These are phyloP conservation scores for Mus caroli DNA, from an alignment of 2,797 vertebrate genomes.

Conservation along the genomic window DNA sequence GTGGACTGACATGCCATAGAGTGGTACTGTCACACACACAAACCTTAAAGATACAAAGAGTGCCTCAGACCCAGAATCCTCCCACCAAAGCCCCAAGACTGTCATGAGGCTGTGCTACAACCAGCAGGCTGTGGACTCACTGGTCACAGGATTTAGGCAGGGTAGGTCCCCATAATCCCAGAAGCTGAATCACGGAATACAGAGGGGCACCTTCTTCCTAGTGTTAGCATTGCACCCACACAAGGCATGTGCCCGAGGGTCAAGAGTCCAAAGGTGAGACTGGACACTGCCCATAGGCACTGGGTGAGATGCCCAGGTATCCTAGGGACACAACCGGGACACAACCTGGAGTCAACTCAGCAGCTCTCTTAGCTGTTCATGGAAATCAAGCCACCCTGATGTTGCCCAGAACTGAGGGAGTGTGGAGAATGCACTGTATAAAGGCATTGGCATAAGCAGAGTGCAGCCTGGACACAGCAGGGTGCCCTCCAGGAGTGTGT, in stretches of 20 bases:
- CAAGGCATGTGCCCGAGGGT: rapidly evolving
- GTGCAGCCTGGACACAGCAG: neutral
- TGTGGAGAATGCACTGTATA: neutral
- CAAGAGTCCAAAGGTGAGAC: neutral
- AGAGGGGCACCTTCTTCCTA: neutral
- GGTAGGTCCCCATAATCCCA: too few species aligned
- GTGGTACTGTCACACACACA: neutral
- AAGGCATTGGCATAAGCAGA: neutral
- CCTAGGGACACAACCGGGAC: neutral
- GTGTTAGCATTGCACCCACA: neutral
- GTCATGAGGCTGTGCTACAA: neutral
- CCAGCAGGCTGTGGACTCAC: neutral
- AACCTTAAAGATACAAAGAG: neutral
- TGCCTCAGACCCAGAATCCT: neutral
- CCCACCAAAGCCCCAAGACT: neutral
- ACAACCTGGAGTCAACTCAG: neutral
- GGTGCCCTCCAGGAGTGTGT: neutral
- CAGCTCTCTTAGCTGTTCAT: too few species aligned
- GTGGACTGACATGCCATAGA: rapidly evolving
- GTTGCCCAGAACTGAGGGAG: neutral
- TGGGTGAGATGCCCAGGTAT: neutral
- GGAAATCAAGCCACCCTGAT: neutral
- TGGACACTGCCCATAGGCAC: neutral
- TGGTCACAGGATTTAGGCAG: neutral
- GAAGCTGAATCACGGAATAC: neutral